Conservation (phyloP, 2,888 invertebrate genomes). For the Mythimna vitellina region DNA sequence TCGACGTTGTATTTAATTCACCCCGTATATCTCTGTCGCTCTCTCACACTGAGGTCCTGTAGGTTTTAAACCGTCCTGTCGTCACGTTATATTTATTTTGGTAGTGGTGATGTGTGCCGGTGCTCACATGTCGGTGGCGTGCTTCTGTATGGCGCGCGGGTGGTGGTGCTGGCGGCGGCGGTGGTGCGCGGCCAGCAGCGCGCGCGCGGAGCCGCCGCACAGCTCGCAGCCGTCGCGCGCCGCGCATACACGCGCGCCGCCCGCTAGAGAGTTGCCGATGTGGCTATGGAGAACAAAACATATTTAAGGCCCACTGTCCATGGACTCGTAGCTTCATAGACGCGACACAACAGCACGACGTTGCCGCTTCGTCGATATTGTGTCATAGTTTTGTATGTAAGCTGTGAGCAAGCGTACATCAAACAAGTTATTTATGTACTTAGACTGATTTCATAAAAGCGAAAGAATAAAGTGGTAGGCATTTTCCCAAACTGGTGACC, state of each 20-base stretch:
- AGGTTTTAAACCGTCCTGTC: background rate
- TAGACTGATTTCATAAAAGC: no score
- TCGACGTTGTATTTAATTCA: no score
- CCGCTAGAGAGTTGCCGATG: conserved; percentile 90
- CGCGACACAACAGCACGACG: no score
- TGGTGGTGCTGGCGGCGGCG: conserved; percentile 59
- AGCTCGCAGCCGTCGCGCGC: conserved; percentile 91
- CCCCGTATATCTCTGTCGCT: background rate
- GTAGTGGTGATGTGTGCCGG: background rate
- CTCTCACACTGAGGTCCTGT: background rate
- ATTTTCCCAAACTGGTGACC: no score
- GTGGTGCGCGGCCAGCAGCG: conserved; percentile 72
- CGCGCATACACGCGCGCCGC: conserved; percentile 89
- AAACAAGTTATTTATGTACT: no score
- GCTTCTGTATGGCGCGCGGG: conserved; percentile 70
- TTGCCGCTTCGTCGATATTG: no score
- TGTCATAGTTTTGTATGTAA: no score
- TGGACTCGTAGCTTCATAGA: no score
- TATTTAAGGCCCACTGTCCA: no score
- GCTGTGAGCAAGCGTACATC: no score
- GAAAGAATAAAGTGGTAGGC: no score
- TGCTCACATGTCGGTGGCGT: conserved; percentile 49
- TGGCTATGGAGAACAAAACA: conserved; percentile 76
- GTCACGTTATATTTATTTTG: background rate
- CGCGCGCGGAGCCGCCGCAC: conserved; percentile 76